These are phyloP conservation scores for Leptopilina boulardi DNA, from an alignment of 1,140 invertebrate species.

Conservation along the genomic window DNA sequence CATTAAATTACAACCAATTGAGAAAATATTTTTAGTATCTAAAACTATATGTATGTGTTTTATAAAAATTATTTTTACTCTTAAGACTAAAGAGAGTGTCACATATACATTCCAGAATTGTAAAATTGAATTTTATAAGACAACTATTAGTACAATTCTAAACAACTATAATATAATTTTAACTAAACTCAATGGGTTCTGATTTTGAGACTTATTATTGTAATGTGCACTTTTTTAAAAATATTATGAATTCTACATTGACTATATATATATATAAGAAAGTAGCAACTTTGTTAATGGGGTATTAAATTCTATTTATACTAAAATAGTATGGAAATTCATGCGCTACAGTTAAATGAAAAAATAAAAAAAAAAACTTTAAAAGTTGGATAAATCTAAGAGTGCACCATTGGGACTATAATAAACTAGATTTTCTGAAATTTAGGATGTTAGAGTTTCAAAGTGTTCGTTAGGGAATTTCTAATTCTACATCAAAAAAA, in stretches of 20 bases:
- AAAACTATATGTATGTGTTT: too few species aligned
- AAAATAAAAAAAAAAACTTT: constrained; percentile 29
- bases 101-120: background rate
- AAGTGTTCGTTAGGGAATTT: constrained; percentile 4
- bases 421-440: constrained; percentile 19
- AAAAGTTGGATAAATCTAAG: constrained; percentile 29
- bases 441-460: background rate
- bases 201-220: background rate
- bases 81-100: too few species aligned
- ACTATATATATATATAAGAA: background rate
- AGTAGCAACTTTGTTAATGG: background rate
- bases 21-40: too few species aligned
- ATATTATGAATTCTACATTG: constrained; percentile 2
- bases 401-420: constrained; percentile 3
- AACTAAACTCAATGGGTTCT: background rate
- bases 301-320: constrained; percentile 25
- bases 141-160: background rate
- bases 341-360: constrained; percentile 15
- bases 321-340: background rate
- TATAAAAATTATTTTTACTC: too few species aligned
- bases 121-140: background rate
- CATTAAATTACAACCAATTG: too few species aligned
- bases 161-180: background rate
- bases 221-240: background rate
- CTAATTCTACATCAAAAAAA: background rate